These are phyloP conservation scores for Myopa testacea DNA, from an alignment of 2,888 invertebrate species.

Conservation along the genomic window DNA sequence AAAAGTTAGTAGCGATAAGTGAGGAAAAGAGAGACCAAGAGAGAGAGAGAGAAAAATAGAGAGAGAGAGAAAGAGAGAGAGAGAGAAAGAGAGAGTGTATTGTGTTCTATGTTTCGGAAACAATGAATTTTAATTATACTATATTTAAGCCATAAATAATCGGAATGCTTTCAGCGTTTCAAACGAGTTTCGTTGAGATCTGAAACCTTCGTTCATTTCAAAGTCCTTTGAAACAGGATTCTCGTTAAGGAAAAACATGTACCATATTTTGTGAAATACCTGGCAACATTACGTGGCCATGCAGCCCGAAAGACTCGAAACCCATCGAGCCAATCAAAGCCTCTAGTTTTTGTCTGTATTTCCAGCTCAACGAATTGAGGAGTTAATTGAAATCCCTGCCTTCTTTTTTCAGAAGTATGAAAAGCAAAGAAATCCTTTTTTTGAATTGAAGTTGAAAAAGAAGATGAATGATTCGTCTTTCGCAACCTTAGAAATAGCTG, in stretches of 20 bases:
- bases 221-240: too few species aligned
- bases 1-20: neutral
- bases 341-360: too few species aligned
- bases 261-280: too few species aligned
- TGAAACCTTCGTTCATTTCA: too few species aligned
- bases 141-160: constrained; percentile 1
- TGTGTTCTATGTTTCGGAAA: neutral
- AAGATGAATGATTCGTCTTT: neutral
- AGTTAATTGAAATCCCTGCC: too few species aligned
- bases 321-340: too few species aligned
- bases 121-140: constrained; percentile 17
- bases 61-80: neutral
- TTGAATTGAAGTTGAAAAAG: neutral
- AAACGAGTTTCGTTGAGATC: neutral
- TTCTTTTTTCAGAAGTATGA: too few species aligned
- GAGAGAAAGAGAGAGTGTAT: neutral
- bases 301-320: too few species aligned
- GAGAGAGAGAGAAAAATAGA: neutral
- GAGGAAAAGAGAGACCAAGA: neutral
- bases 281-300: too few species aligned
- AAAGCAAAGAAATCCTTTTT: too few species aligned
- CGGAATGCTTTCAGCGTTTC: constrained; percentile 1
- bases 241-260: too few species aligned
- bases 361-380: too few species aligned
- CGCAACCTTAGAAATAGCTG: neutral